A percentile compares a stretch with the other conserved stretches of the same genome.
These are phyloP conservation scores for Empidonax traillii DNA, from an alignment of 2,113 vertebrate genomes.

Conservation along the genomic window DNA sequence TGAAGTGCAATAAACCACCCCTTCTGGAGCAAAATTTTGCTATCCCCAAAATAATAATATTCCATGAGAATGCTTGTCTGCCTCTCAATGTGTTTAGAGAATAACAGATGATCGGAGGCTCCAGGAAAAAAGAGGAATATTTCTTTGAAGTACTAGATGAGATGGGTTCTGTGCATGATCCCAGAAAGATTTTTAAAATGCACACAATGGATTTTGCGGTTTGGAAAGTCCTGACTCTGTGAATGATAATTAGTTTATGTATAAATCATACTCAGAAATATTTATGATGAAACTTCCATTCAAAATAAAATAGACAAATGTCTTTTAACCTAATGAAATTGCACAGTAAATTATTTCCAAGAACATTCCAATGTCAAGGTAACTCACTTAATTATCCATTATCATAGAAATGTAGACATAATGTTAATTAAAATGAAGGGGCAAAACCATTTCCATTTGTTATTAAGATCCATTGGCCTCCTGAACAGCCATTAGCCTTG, in stretches of 20 bases:
- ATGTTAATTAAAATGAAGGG: slow-evolving; percentile 85
- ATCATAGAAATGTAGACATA: slow-evolving; percentile 78
- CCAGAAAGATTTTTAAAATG: background rate
- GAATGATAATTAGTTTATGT: slow-evolving; percentile 45
- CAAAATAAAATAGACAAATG: slow-evolving; percentile 73
- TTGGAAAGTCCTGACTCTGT: background rate
- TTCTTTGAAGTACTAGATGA: background rate
- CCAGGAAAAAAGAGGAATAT: background rate
- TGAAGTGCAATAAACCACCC: background rate
- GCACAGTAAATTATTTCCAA: slow-evolving; percentile 79
- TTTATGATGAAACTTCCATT: slow-evolving; percentile 66
- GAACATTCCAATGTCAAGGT: slow-evolving; percentile 83
- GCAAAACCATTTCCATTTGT: slow-evolving; percentile 81
- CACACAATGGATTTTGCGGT: background rate
- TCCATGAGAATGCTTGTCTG: background rate
- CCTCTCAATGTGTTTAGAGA: background rate
- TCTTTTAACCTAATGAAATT: slow-evolving; percentile 69
- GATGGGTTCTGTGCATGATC: background rate
- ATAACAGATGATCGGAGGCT: background rate
- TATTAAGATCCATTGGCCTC: slow-evolving; percentile 77
- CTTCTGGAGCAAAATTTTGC: background rate
- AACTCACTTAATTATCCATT: slow-evolving; percentile 85
- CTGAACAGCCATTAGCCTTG: slow-evolving; percentile 64
- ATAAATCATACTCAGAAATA: slow-evolving; percentile 68
- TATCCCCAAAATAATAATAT: background rate